Evolutionary conservation across 2,797 vertebrate genomes (phyloP), one percentile per base, ranked within the genome.

Genomic region (Pseudotriccus pelzelni): DNA sequence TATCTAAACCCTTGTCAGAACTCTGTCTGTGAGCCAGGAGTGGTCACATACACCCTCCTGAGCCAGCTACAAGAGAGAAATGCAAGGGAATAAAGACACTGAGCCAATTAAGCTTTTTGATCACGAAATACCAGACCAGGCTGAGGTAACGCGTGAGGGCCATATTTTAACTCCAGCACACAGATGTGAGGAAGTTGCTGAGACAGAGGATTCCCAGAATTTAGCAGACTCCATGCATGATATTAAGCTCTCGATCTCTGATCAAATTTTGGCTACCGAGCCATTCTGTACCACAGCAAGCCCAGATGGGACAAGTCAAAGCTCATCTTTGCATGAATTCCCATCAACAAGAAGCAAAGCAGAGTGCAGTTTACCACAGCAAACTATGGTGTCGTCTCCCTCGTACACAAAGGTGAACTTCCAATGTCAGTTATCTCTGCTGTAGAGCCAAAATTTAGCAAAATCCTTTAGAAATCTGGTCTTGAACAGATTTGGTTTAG

Each of bases 141-240:
- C 28, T 18, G 24, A 15, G 23, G 34, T 72, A 79, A 56, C 1
- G 0, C 0, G 1, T 0, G 4, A 86, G 30, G 22, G 37, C 39
- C 20, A 1, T 27, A 34, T 64, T 69, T 49, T 34, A 88, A 55
- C 49, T 47, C 66, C 47, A 56, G 62, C 30, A 74, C 19, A 24
- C 10, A 27, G 55, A 25, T 0, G 2, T 36, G 69, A 77, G 6
- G 20, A 73, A 77, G 37, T 23, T 36, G 50, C 14, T 4, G 6
- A 0, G 0, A 22, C 23, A 25, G 25, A 87, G 44, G 25, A 70
- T 25, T 60, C 82, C 24, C 39, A 72, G 52, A 43, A 62, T 49
- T 66, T 47, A 36, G 24, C 5, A 72, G 32, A 69, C 60, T 67
- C 49, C 7, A 8, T 44, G 25, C 19, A 60, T 1, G 10, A 75